Evolutionary conservation across 2,113 vertebrate species (phyloP).

Genomic region (Dromas ardeola): DNA sequence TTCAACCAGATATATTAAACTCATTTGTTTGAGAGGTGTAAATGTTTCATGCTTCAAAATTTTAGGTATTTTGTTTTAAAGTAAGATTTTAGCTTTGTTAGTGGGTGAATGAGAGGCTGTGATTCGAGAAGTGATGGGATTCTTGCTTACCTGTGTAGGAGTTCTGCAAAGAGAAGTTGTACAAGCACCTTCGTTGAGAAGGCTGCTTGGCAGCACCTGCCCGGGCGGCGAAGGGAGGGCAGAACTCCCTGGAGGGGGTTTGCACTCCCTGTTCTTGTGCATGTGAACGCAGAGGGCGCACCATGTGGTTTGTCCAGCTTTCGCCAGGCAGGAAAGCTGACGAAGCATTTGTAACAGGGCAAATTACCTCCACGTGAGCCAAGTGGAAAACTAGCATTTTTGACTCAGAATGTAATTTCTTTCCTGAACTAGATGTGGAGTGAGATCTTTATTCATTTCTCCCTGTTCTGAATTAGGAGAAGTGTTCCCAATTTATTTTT

Average conservation of each 20-base stretch:
- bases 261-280: fast-evolving
- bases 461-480: background rate
- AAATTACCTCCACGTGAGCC: background rate
- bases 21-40: background rate
- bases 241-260: too few relatives aligned
- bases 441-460: background rate
- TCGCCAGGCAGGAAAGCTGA: background rate
- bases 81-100: background rate
- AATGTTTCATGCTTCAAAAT: background rate
- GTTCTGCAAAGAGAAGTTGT: background rate
- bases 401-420: fast-evolving
- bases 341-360: background rate
- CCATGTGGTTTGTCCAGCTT: background rate
- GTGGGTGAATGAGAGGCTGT: background rate
- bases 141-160: background rate
- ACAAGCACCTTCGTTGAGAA: fast-evolving
- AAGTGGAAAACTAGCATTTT: background rate
- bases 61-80: background rate
- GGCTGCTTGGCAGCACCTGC: background rate
- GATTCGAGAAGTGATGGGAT: too few relatives aligned
- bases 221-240: background rate
- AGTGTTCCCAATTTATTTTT: fast-evolving
- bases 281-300: fast-evolving
- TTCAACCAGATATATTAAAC: background rate
- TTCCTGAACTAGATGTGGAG: background rate